Percentiles rank a stretch among this genome's conserved stretches.
Conservation (phyloP, 1,140 invertebrate species). For the Rhyzopertha dominica region DNA sequence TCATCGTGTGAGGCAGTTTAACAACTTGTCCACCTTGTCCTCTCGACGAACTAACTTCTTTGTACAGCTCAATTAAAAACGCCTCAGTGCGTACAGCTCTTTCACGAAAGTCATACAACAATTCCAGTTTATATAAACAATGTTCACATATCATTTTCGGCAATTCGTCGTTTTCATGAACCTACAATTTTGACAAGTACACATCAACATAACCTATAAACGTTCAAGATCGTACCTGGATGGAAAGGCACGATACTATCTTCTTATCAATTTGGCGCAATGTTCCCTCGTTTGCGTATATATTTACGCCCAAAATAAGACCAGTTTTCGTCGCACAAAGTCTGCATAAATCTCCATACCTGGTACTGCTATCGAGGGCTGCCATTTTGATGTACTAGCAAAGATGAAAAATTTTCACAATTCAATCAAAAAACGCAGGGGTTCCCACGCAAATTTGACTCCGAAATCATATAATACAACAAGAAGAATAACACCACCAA, state of each 20-base stretch:
- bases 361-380: constrained; percentile 29
- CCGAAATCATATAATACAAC: no score
- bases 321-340: constrained; percentile 54
- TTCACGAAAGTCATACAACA: constrained; percentile 56
- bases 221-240: constrained; percentile 47
- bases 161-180: constrained; percentile 53
- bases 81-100: constrained; percentile 53
- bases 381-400: constrained; percentile 33
- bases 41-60: constrained; percentile 40
- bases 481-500: no score
- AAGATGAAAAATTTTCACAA: no score
- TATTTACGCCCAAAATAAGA: constrained; percentile 53
- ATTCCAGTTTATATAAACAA: constrained; percentile 55
- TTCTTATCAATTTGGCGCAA: constrained; percentile 56
- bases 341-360: constrained; percentile 49
- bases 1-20: constrained; percentile 35
- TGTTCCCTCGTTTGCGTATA: constrained; percentile 53
- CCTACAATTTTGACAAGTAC: constrained; percentile 44
- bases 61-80: constrained; percentile 51
- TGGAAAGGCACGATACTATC: constrained; percentile 55
- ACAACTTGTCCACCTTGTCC: constrained; percentile 34
- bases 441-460: no score
- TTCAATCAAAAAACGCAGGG: no score
- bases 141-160: constrained; percentile 58
- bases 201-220: constrained; percentile 13